Base-by-base conservation (phyloP, 2,113 vertebrate species). In the Pelobates fuscus region DNA sequence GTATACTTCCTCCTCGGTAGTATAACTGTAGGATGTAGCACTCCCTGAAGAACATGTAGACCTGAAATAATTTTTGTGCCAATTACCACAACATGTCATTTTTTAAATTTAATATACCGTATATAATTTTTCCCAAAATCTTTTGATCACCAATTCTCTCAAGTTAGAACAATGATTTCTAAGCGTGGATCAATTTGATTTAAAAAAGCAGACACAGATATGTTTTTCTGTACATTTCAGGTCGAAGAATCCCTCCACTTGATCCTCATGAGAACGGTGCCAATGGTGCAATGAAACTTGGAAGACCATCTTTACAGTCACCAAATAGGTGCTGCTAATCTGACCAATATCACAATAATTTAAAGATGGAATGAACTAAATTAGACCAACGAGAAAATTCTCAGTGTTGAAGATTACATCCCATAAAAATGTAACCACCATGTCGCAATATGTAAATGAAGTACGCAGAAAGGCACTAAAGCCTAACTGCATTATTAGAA, bases 161-260 rank as follows among this genome's bases (percentile, higher is more conserved):
- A n/a, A n/a, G n/a, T n/a, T n/a, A n/a, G n/a, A n/a, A n/a, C n/a
- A n/a, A n/a, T n/a, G n/a, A n/a, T n/a, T n/a, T n/a, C n/a, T n/a
- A n/a, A n/a, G n/a, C n/a, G n/a, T n/a, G n/a, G n/a, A n/a, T n/a
- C n/a, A n/a, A n/a, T n/a, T n/a, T n/a, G n/a, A n/a, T n/a, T n/a
- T n/a, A n/a, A n/a, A n/a, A n/a, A n/a, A n/a, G n/a, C n/a, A n/a
- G n/a, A n/a, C n/a, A n/a, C n/a, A n/a, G n/a, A n/a, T n/a, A n/a
- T n/a, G n/a, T n/a, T n/a, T n/a, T n/a, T 37, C 17, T 60, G 0
- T 82, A 20, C 85, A 18, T 87, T 91, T 62, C 79, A 99, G 97
- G 97, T 87, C 94, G 89, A 80, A 94, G 94, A 82, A 98, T 99
- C 71, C 96, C 96, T 21, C 95, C 95, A 2, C 86, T 98, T 87